Evolutionary conservation across 2,888 invertebrate genomes (phyloP).

Genomic region (Metacarcinus magister): DNA sequence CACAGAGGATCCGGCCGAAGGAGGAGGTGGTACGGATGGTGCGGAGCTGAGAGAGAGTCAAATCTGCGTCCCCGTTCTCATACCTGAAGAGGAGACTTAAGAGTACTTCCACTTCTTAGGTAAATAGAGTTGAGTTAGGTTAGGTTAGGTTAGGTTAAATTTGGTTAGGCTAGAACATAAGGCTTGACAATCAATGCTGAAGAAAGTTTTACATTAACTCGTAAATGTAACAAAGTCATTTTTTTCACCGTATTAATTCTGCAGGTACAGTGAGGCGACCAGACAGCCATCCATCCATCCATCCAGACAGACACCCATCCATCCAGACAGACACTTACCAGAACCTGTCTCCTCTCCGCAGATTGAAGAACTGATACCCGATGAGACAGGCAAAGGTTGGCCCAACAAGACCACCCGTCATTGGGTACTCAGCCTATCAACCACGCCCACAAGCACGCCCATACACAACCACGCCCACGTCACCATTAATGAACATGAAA

Average conservation of each 20-base stretch:
- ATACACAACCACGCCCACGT: background rate
- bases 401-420: constrained; percentile 71
- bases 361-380: constrained; percentile 77
- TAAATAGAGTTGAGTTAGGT: no score
- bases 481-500: no score
- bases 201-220: no score
- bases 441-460: background rate
- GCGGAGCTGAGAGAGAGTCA: constrained; percentile 65
- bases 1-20: constrained; percentile 60
- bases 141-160: no score
- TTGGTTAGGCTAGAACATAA: no score
- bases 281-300: background rate
- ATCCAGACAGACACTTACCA: no score
- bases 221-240: no score
- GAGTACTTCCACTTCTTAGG: background rate
- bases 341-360: constrained; percentile 74
- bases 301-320: no score
- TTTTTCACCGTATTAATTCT: no score
- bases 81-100: constrained; percentile 62
- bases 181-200: no score
- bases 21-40: constrained; percentile 63
- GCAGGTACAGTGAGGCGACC: no score
- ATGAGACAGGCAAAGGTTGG: constrained; percentile 80
- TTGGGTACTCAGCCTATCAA: constrained; percentile 68
- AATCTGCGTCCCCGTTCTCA: constrained; percentile 59